Conservation (phyloP, 2,888 invertebrate species). For the Poecilobothrus nobilitatus region DNA sequence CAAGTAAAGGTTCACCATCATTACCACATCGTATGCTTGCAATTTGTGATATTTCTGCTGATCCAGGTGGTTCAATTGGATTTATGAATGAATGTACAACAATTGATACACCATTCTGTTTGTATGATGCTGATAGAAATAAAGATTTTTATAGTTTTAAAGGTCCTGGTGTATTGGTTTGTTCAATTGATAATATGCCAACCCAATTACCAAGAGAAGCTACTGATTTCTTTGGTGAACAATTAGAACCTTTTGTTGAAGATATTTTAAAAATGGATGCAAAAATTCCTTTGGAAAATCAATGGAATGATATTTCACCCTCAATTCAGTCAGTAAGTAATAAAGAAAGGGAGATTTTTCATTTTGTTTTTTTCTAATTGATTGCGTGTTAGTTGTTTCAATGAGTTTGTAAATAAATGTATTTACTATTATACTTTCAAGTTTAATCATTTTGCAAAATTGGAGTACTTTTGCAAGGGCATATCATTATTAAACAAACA, state of each 20-base stretch:
- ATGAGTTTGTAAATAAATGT: constrained; percentile 12
- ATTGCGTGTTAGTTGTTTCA: not conserved
- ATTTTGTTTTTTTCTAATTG: not conserved
- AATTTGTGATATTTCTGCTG: constrained; percentile 98
- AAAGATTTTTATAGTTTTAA: constrained; percentile 93
- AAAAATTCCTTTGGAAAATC: constrained; percentile 53
- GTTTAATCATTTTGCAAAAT: too few species aligned
- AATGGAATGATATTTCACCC: constrained; percentile 60
- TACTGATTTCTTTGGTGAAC: constrained; percentile 94
- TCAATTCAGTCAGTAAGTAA: constrained; percentile 37
- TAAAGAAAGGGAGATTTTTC: not conserved
- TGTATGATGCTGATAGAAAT: constrained; percentile 98
- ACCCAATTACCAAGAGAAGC: constrained; percentile 96
- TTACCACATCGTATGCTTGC: constrained; percentile 85
- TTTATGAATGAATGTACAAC: constrained; percentile 99
- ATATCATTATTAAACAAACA: too few species aligned
- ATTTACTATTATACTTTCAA: constrained; percentile 15
- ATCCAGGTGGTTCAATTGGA: constrained; percentile 96
- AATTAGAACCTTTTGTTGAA: constrained; percentile 77
- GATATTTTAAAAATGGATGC: constrained; percentile 86
- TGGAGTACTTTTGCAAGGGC: too few species aligned
- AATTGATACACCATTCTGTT: constrained; percentile 96
- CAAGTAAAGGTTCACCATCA: constrained; percentile 77
- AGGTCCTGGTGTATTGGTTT: constrained; percentile 96
- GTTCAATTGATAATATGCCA: constrained; percentile 99